Evolutionary conservation across 2,888 invertebrate species (phyloP), one percentile per base, ranked within the genome.

Genomic region (Heliconius erato): DNA sequence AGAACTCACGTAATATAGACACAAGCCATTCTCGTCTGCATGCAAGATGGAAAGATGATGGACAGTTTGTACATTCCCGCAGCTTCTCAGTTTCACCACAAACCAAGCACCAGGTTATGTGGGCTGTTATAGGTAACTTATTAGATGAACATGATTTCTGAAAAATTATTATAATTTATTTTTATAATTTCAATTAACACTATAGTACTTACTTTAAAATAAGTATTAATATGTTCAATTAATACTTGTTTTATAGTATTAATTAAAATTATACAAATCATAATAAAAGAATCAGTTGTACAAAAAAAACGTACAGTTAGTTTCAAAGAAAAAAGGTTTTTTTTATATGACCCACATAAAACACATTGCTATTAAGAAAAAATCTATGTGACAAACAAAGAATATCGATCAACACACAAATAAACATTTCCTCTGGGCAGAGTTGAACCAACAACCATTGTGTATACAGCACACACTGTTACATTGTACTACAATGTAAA

Each of bases 31-130:
- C 92, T 71, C 90, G 88, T 5, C 91, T 89, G 82, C 95, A 95
- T 0, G 90, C 88, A 12, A 90, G 87, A 71, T 95, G 95, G 89
- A 91, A 95, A 3, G 92, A 88, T 0, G 94, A 90, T 0, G 95
- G 95, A 54, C 95, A 95, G 83, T 90, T 90, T 0, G 89, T 87
- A 79, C 95, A 96, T 35, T 91, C 89, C 1, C 88, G 86, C 3
- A 95, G 89, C 2, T 85, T 87, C 0, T 91, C 93, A 0, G 80
- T 85, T 23, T 84, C 80, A 0, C 95, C 94, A 54, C 95, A 96
- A 0, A 95, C 95, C 0, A 95, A 86, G 83, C 95, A 96, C 95
- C 95, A 96, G 0, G 90, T 82, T 0, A 89, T 88, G 83, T 95
- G 95, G 0, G 93, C 81, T 0, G 91, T 91, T 40, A 92, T 86